These are phyloP conservation scores for Cerceris ruficornis DNA, from an alignment of 2,888 invertebrate genomes.

Conservation along the genomic window DNA sequence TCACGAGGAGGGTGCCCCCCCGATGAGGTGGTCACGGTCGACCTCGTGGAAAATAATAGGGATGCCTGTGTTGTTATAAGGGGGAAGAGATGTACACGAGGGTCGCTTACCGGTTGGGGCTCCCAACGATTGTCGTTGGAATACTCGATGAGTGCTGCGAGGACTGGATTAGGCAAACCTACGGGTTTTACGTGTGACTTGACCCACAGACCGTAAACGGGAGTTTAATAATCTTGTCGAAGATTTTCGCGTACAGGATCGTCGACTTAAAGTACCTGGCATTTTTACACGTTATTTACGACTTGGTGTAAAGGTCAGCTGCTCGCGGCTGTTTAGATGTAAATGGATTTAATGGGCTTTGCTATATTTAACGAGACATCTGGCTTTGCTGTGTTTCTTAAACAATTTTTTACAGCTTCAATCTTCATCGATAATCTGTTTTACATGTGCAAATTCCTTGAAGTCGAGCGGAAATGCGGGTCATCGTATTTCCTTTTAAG, in stretches of 20 bases:
- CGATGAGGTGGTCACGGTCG: constrained; percentile 61
- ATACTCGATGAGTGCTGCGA: constrained; percentile 49
- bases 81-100: constrained; percentile 29
- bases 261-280: no score
- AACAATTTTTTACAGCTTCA: no score
- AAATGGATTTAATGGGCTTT: no score
- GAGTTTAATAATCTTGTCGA: constrained; percentile 48
- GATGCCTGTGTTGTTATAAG: constrained; percentile 34
- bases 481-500: no score
- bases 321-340: no score
- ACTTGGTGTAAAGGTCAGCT: no score
- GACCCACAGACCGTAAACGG: constrained; percentile 46
- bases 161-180: constrained; percentile 45
- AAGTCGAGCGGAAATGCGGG: no score
- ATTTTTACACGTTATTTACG: no score
- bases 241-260: not conserved
- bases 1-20: constrained; percentile 51
- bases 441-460: no score
- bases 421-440: no score
- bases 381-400: no score
- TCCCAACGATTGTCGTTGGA: constrained; percentile 51
- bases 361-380: no score
- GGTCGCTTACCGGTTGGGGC: constrained; percentile 45
- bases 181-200: constrained; percentile 48
- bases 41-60: constrained; percentile 68